These are phyloP conservation scores for Ameiurus melas DNA, from an alignment of 2,113 vertebrate genomes.

Conservation along the genomic window DNA sequence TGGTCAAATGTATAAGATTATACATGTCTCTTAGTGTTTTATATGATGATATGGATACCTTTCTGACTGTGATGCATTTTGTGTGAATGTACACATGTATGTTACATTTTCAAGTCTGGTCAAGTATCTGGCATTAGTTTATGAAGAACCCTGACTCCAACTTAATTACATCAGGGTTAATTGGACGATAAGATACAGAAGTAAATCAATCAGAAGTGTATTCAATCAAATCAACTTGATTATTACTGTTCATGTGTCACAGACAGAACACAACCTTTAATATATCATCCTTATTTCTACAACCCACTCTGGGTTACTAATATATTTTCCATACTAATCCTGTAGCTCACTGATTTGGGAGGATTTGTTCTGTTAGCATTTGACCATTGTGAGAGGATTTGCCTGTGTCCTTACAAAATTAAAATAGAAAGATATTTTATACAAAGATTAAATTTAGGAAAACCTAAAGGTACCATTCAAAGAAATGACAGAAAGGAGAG, in stretches of 20 bases:
- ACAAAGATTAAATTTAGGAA: not conserved
- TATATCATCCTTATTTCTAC: not conserved
- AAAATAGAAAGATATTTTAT: not conserved
- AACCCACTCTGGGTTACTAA: constrained; percentile 25
- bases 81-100: not conserved
- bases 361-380: not conserved
- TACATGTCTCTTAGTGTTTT: not conserved
- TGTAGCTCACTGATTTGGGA: constrained; percentile 16
- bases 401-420: not conserved
- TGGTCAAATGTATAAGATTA: not conserved
- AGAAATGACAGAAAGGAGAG: not conserved
- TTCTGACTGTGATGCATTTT: not conserved
- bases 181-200: not conserved
- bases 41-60: not conserved
- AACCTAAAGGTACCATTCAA: not conserved
- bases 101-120: not conserved
- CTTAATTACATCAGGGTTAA: constrained; percentile 29
- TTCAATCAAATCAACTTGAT: constrained; percentile 32
- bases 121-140: not conserved
- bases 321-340: constrained; percentile 8
- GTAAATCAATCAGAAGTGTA: constrained; percentile 23
- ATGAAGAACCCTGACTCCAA: constrained; percentile 35
- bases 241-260: not conserved
- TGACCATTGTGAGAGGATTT: not conserved
- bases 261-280: not conserved